Evolutionary conservation across 1,140 invertebrate species (phyloP).

Genomic region (Apolygus lucorum): DNA sequence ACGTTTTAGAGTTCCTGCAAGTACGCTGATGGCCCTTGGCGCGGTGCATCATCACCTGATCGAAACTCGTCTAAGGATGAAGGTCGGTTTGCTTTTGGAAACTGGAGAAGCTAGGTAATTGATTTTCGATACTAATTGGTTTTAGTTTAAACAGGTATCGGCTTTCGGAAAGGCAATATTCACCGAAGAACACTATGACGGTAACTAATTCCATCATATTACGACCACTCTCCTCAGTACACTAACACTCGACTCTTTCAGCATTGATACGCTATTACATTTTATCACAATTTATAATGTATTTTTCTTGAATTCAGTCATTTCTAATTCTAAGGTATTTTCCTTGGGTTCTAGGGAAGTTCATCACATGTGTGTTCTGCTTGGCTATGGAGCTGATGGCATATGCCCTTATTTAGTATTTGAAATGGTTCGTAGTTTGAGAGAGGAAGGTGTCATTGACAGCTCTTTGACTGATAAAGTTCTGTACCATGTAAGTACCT

Average conservation of each 20-base stretch:
- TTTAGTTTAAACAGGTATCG: constrained; percentile 11
- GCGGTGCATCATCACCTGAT: constrained; percentile 94
- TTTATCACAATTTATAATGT: not conserved
- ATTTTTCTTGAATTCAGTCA: not conserved
- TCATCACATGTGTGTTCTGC: constrained; percentile 90
- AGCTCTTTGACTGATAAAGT: constrained; percentile 67
- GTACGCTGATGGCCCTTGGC: constrained; percentile 78
- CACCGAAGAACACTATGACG: not conserved
- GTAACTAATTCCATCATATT: not conserved
- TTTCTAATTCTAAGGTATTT: constrained; percentile 1
- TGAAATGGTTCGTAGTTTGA: constrained; percentile 74
- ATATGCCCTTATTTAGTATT: constrained; percentile 96
- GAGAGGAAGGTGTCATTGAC: constrained; percentile 72
- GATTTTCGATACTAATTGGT: constrained; percentile 11
- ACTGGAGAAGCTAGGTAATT: constrained; percentile 77
- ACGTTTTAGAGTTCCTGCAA: constrained; percentile 57
- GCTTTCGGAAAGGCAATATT: not conserved
- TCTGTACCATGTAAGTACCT: constrained; percentile 70
- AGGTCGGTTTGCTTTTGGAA: constrained; percentile 86
- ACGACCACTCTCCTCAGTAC: not conserved
- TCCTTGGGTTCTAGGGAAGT: constrained; percentile 57
- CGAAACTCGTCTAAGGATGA: constrained; percentile 90
- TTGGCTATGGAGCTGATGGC: constrained; percentile 95
- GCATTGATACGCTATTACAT: not conserved
- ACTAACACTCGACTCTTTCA: not conserved